These are phyloP conservation scores for Anas platyrhynchos DNA, from an alignment of 2,113 vertebrate species.

Conservation along the genomic window DNA sequence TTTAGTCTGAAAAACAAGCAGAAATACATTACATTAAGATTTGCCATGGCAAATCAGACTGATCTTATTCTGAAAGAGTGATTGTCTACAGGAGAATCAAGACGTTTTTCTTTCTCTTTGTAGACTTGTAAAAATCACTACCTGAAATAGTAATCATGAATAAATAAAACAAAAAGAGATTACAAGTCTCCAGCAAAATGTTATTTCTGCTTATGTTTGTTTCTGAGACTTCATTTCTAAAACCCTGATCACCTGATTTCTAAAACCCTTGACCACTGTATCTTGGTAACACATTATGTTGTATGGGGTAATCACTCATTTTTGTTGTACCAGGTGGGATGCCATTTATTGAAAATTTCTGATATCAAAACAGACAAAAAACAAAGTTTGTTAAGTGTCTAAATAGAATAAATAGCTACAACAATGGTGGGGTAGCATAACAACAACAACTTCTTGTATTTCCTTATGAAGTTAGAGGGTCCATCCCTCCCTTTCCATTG, in stretches of 20 bases:
- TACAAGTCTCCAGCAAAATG: background rate
- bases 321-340: background rate
- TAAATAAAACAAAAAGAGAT: background rate
- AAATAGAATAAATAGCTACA: background rate
- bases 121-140: background rate
- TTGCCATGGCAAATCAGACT: background rate
- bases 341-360: background rate
- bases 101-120: background rate
- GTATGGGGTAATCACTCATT: background rate
- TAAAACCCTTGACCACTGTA: background rate
- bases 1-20: background rate
- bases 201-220: background rate
- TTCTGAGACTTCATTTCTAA: background rate
- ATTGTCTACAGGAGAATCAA: background rate
- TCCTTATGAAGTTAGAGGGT: background rate
- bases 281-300: background rate
- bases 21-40: background rate
- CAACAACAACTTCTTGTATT: background rate
- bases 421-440: background rate
- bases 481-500: background rate
- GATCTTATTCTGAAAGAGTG: background rate
- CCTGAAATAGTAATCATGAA: background rate
- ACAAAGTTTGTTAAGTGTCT: background rate
- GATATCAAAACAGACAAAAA: background rate
- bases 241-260: background rate